phyloP scores from a whole-genome alignment of 2,888 invertebrate species.

The Papilio elwesi region DNA sequence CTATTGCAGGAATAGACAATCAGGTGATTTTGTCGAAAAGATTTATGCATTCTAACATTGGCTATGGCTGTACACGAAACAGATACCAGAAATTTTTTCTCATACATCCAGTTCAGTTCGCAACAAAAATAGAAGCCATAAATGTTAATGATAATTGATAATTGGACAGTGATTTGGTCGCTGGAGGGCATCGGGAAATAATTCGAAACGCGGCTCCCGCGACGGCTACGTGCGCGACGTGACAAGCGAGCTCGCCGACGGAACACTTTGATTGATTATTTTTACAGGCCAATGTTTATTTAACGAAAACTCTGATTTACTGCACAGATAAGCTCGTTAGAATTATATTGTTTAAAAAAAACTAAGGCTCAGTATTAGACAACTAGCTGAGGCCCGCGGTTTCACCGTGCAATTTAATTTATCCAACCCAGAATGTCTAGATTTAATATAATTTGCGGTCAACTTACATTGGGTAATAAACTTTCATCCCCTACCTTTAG shows the following conservation, averaged over 20 bases:
- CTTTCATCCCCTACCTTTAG: too few relatives aligned
- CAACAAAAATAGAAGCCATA: not conserved
- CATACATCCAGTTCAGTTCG: not conserved
- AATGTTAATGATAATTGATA: not conserved
- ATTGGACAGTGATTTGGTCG: constrained; percentile 9
- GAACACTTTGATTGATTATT: constrained; percentile 22
- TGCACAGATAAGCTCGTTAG: constrained; percentile 3
- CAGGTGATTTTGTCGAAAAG: too few relatives aligned
- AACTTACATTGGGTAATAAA: too few relatives aligned
- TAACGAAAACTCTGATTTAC: constrained; percentile 8
- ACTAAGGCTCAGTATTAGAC: too few relatives aligned
- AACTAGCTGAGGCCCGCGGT: too few relatives aligned
- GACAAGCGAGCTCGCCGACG: constrained; percentile 1
- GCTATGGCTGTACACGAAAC: too few relatives aligned
- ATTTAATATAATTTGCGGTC: too few relatives aligned
- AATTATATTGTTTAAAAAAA: not conserved
- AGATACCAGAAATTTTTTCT: too few relatives aligned
- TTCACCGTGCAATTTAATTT: too few relatives aligned
- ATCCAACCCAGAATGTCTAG: too few relatives aligned
- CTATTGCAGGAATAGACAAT: too few relatives aligned
- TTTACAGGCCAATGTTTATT: constrained; percentile 16
- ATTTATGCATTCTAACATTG: too few relatives aligned
- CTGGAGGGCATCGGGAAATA: constrained; percentile 9
- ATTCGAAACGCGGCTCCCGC: not conserved
- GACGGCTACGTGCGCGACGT: constrained; percentile 10